These are phyloP conservation scores for Trichonephila inaurata DNA, from an alignment of 1,140 invertebrate species.

Conservation along the genomic window DNA sequence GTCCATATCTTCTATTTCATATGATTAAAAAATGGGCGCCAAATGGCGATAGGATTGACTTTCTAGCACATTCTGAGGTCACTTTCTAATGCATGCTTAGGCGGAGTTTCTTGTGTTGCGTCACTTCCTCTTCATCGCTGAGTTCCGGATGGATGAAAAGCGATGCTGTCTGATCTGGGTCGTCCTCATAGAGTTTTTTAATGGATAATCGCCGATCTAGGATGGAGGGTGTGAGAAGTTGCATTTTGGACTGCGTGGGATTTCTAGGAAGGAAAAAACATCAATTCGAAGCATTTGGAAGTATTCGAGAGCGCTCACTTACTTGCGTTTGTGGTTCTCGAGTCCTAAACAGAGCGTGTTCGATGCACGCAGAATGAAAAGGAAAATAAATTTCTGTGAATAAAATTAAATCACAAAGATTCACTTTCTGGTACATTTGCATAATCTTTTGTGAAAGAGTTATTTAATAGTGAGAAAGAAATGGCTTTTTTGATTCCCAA, in stretches of 20 bases:
- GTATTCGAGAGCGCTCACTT: neutral
- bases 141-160: conserved; percentile 40
- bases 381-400: neutral
- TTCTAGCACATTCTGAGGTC: neutral
- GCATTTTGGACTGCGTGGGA: neutral
- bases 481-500: no score
- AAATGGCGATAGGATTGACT: neutral
- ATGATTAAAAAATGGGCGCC: neutral
- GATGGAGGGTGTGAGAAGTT: conserved; percentile 28
- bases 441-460: no score
- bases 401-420: neutral
- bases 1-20: neutral
- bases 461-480: no score
- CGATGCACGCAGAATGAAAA: neutral
- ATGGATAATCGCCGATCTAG: conserved; percentile 10
- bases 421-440: neutral
- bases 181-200: neutral
- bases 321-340: neutral
- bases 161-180: conserved; percentile 39
- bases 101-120: neutral
- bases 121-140: neutral
- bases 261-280: neutral
- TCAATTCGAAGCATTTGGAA: neutral
- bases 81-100: neutral
- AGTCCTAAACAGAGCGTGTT: neutral